A percentile compares a stretch with the other conserved stretches of the same genome.
Conservation (phyloP, 2,113 vertebrate genomes). For the Rhineura floridana region DNA sequence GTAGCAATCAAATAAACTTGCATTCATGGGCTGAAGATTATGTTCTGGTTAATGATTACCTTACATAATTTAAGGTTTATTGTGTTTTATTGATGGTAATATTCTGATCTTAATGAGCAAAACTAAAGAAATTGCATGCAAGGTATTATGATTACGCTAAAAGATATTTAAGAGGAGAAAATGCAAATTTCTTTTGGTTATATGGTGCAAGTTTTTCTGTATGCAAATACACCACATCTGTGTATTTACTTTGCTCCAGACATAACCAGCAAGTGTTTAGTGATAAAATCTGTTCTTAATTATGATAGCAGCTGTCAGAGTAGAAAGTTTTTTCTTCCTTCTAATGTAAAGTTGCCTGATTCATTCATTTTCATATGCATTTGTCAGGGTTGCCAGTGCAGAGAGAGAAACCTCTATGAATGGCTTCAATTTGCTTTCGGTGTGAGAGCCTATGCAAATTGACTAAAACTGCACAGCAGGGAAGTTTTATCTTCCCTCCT, state of each 20-base stretch:
- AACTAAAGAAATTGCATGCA: conserved; percentile 62
- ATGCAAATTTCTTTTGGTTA: conserved; percentile 72
- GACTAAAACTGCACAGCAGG: conserved; percentile 77
- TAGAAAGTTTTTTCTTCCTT: conserved; percentile 72
- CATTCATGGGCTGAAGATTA: conserved; percentile 56
- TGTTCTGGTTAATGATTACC: conserved; percentile 47
- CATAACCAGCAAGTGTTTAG: conserved; percentile 80
- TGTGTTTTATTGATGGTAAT: conserved; percentile 48
- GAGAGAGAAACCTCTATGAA: conserved; percentile 75
- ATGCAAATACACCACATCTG: conserved; percentile 80
- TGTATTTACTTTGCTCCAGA: conserved; percentile 82
- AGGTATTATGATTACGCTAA: conserved; percentile 63
- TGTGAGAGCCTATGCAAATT: conserved; percentile 77
- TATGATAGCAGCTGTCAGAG: conserved; percentile 82
- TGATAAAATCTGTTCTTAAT: conserved; percentile 87
- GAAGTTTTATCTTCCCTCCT: conserved; percentile 76
- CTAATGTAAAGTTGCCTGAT: conserved; percentile 80
- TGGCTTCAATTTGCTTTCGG: conserved; percentile 80
- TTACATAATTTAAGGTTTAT: conserved; percentile 51
- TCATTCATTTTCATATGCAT: conserved; percentile 78
- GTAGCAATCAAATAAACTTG: conserved; percentile 19
- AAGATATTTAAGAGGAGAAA: conserved; percentile 71
- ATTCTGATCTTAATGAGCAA: conserved; percentile 59
- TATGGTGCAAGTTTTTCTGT: conserved; percentile 64
- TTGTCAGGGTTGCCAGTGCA: conserved; percentile 77